A percentile compares a stretch with the other conserved stretches of the same genome.
These are phyloP conservation scores for Agriopis aurantiaria DNA, from an alignment of 2,888 invertebrate genomes.

Conservation along the genomic window DNA sequence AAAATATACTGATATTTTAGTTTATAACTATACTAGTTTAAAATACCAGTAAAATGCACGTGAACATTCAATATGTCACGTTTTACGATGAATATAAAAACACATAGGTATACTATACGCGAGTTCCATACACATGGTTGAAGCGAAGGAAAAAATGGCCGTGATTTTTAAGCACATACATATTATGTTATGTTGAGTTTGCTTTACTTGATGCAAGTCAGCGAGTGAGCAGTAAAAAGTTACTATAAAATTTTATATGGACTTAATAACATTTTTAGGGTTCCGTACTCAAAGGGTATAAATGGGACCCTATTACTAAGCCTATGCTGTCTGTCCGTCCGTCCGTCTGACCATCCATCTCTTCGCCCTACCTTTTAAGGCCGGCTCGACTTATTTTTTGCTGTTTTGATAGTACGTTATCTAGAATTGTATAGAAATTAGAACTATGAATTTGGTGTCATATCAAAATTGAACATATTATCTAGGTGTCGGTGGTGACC, in stretches of 20 bases:
- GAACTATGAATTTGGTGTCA: too few species aligned
- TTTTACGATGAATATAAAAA: conserved; percentile 31
- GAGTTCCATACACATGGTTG: conserved; percentile 18
- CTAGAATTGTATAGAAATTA: too few species aligned
- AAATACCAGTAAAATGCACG: conserved; percentile 15
- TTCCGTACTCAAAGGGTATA: too few species aligned
- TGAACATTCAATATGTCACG: conserved; percentile 26
- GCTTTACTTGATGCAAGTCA: conserved; percentile 1
- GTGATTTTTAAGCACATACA: conserved; percentile 18
- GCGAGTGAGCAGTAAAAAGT: not conserved
- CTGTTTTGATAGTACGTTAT: too few species aligned
- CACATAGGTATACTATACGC: not conserved
- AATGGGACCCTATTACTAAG: too few species aligned
- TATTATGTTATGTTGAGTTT: not conserved
- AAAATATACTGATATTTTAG: conserved; percentile 2
- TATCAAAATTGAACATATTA: too few species aligned
- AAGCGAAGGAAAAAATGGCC: conserved; percentile 16
- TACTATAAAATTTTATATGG: not conserved
- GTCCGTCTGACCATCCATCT: too few species aligned
- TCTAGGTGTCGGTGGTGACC: too few species aligned
- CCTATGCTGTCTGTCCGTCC: too few species aligned
- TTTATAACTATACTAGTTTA: not conserved
- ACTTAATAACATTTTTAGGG: not conserved
- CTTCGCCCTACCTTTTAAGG: too few species aligned
- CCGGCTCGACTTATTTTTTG: too few species aligned